A percentile compares a stretch with the other conserved stretches of the same genome.
These are phyloP conservation scores for Barypeithes pellucidus DNA, from an alignment of 2,888 invertebrate genomes.

Conservation along the genomic window DNA sequence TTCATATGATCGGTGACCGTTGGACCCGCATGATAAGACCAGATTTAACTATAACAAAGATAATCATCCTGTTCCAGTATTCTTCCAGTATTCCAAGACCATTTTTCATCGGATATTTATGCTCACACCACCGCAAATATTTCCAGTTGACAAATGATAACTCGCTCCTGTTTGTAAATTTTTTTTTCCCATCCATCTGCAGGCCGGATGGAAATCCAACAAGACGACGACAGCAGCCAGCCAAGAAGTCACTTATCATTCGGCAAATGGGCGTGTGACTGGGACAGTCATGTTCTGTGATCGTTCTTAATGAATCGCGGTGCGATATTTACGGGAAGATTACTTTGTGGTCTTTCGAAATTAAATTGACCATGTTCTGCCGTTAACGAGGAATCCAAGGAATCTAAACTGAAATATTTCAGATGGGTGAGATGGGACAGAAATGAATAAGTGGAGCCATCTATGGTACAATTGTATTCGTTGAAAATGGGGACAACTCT, in stretches of 20 bases:
- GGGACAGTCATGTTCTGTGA: slow-evolving; percentile 46
- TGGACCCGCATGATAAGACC: too few species aligned
- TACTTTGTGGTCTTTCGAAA: slow-evolving; percentile 30
- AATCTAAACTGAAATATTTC: too few species aligned
- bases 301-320: slow-evolving; percentile 44
- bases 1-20: too few species aligned
- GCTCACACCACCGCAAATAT: slow-evolving; percentile 56
- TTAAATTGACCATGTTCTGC: slow-evolving; percentile 28
- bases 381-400: slow-evolving; percentile 14
- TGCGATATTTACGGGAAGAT: slow-evolving; percentile 42
- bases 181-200: slow-evolving; percentile 52
- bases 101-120: slow-evolving; percentile 34
- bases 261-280: slow-evolving; percentile 46
- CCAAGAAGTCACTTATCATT: slow-evolving; percentile 51
- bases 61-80: too few species aligned
- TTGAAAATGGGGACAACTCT: too few species aligned
- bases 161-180: slow-evolving; percentile 59
- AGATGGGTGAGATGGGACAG: too few species aligned
- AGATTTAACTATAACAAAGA: too few species aligned
- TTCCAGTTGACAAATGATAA: slow-evolving; percentile 65
- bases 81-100: too few species aligned
- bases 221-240: slow-evolving; percentile 34
- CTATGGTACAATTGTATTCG: too few species aligned
- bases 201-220: slow-evolving; percentile 47
- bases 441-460: too few species aligned